A percentile compares a stretch with the other conserved stretches of the same genome.
phyloP scores from a whole-genome alignment of 1,140 invertebrate genomes.

The Bombus breviceps region DNA sequence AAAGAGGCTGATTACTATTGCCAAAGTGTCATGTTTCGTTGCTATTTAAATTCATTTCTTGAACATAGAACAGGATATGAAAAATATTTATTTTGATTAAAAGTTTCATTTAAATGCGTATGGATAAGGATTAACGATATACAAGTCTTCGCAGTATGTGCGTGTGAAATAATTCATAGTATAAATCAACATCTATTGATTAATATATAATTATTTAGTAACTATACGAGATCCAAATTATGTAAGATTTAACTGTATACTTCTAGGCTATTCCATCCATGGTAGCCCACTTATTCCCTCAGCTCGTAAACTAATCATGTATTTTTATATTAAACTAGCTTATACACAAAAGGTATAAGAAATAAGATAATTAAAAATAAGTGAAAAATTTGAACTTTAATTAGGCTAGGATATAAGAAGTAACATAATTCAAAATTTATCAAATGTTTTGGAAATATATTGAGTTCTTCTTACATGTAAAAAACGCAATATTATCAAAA shows the following conservation, averaged over 20 bases:
- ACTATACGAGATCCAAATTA: conserved; percentile 74
- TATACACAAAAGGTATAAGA: conserved; percentile 74
- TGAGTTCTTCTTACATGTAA: conserved; percentile 77
- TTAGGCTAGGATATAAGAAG: conserved; percentile 76
- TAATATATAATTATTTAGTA: conserved; percentile 72
- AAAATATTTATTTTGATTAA: conserved; percentile 66
- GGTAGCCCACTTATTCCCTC: conserved; percentile 79
- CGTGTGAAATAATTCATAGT: conserved; percentile 76
- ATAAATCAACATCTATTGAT: conserved; percentile 73
- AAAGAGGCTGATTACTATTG: conserved; percentile 83
- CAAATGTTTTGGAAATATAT: conserved; percentile 79
- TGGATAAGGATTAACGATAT: conserved; percentile 57
- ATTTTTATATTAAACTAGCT: conserved; percentile 83
- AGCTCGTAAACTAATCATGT: conserved; percentile 83
- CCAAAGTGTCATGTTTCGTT: conserved; percentile 78
- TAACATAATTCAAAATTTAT: conserved; percentile 79
- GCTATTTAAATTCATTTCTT: conserved; percentile 64
- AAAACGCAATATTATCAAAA: conserved; percentile 77
- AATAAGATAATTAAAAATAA: conserved; percentile 60
- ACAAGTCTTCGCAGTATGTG: conserved; percentile 69
- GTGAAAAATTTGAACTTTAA: conserved; percentile 74
- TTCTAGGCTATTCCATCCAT: conserved; percentile 78
- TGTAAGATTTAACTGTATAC: conserved; percentile 80
- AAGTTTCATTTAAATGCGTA: conserved; percentile 50
- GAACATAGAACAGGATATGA: conserved; percentile 69